Evolutionary conservation across 2,797 vertebrate genomes (phyloP).

Genomic region (Rhinophrynus dorsalis): DNA sequence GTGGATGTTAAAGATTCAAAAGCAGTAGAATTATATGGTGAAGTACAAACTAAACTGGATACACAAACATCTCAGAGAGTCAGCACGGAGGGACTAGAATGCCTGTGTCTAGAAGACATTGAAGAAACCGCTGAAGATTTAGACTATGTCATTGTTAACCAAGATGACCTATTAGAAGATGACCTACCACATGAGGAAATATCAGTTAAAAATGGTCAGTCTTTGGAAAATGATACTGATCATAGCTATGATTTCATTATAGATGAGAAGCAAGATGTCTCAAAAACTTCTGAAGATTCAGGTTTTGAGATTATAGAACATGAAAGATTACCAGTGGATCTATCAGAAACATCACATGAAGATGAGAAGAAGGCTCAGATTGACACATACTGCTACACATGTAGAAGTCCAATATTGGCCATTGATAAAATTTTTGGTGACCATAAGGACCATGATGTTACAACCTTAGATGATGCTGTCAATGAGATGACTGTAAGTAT

Average conservation of each 20-base stretch:
- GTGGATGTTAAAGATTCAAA: background rate
- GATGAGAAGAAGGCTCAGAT: conserved; percentile 74
- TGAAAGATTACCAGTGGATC: conserved; percentile 65
- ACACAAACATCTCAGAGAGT: conserved; percentile 50
- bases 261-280: conserved; percentile 57
- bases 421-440: conserved; percentile 70
- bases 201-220: conserved; percentile 61
- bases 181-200: conserved; percentile 59
- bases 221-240: conserved; percentile 57
- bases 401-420: conserved; percentile 79
- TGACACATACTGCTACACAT: conserved; percentile 85
- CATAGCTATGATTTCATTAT: conserved; percentile 59
- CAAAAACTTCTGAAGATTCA: conserved; percentile 69
- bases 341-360: conserved; percentile 57
- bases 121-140: conserved; percentile 72
- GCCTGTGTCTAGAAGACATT: conserved; percentile 32
- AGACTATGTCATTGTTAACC: conserved; percentile 77
- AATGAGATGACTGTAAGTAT: conserved; percentile 81
- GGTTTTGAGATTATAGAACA: conserved; percentile 79
- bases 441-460: conserved; percentile 82
- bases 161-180: conserved; percentile 70
- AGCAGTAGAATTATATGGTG: background rate
- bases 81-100: conserved; percentile 48
- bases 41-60: conserved; percentile 62
- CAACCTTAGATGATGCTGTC: conserved; percentile 78